Percentiles rank a stretch among this genome's conserved stretches.
Conservation (phyloP, 2,888 invertebrate species). For the Pristionchus fissidentatus region DNA sequence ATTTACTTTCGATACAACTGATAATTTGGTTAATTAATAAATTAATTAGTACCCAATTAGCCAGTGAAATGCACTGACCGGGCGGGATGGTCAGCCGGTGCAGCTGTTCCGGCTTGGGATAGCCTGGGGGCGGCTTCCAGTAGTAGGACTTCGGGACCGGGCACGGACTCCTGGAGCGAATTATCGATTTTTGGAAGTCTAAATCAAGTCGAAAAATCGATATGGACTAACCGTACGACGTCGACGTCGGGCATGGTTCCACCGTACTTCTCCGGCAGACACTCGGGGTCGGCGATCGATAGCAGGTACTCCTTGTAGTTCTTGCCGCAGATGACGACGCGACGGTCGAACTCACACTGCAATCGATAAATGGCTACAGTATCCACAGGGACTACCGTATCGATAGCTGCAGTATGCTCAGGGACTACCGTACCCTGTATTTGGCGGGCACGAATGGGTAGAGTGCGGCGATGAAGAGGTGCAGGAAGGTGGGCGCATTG, state of each 20-base stretch:
- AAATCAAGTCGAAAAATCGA: not conserved
- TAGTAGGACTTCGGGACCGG: conserved; percentile 61
- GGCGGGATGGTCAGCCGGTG: conserved; percentile 62
- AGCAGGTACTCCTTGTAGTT: conserved; percentile 62
- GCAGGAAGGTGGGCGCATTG: conserved; percentile 64
- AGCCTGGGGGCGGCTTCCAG: conserved; percentile 59
- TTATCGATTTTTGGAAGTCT: too few species aligned
- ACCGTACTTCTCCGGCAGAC: conserved; percentile 65
- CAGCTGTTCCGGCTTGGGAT: conserved; percentile 57
- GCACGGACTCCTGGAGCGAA: conserved; percentile 48
- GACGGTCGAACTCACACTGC: conserved; percentile 31
- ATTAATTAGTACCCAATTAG: not conserved
- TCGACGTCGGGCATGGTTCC: conserved; percentile 59
- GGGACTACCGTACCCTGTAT: conserved; percentile 20
- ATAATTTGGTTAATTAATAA: not conserved
- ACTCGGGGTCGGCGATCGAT: conserved; percentile 57
- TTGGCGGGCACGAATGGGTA: conserved; percentile 42
- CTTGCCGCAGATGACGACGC: conserved; percentile 34
- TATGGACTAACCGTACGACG: conserved; percentile 47
- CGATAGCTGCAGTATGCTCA: not conserved
- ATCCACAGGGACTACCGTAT: not conserved
- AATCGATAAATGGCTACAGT: not conserved
- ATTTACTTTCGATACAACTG: not conserved
- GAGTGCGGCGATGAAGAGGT: conserved; percentile 57
- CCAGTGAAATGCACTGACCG: conserved; percentile 51